Base-by-base conservation (phyloP, 2,113 vertebrate species). In the Tinamus guttatus region DNA sequence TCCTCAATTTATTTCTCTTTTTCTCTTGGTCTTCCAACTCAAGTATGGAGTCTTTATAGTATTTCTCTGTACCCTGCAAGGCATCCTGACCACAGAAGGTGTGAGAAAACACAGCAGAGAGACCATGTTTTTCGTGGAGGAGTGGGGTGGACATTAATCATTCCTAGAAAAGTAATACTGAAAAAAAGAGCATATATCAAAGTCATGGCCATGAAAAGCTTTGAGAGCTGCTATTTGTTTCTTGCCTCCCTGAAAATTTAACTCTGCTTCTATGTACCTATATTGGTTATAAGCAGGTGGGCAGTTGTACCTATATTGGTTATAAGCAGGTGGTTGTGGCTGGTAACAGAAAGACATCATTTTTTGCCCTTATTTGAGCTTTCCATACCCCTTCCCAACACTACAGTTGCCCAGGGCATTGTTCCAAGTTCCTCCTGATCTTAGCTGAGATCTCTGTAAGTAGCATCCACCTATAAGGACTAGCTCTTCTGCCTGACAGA, bases 31-130 rank as follows among this genome's bases (percentile, higher is more conserved):
- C 5, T 85, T 13, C 15, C 40, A 40, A 49, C 2, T 27, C 0
- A 3, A 85, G 1, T 0, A 3, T 41, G n/a, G 18, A 51, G 28
- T 2, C 54, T 75, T 36, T 2, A 0, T 2, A 0, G 13, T 38
- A 30, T 18, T 77, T 30, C 32, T 73, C 2, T 47, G 15, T 78
- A 65, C 7, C 4, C 18, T 32, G 69, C 7, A n/a, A 20, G 11
- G 11, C 5, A 9, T 36, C 20, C 30, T 51, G 64, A 41, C 18
- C n/a, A 28, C 6, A 19, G 20, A 1, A 18, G 8, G 7, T 4
- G 25, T 3, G 10, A 90, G 5, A 19, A 59, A 34, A 18, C 13
- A 32, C 56, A 78, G 20, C 14, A 76, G 45, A 34, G 38, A 43
- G 20, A 30, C 28, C n/a, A 1, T 1, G 5, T 62, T 82, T 82